These are phyloP conservation scores for Keiferia lycopersicella DNA, from an alignment of 2,888 invertebrate species.

Conservation along the genomic window DNA sequence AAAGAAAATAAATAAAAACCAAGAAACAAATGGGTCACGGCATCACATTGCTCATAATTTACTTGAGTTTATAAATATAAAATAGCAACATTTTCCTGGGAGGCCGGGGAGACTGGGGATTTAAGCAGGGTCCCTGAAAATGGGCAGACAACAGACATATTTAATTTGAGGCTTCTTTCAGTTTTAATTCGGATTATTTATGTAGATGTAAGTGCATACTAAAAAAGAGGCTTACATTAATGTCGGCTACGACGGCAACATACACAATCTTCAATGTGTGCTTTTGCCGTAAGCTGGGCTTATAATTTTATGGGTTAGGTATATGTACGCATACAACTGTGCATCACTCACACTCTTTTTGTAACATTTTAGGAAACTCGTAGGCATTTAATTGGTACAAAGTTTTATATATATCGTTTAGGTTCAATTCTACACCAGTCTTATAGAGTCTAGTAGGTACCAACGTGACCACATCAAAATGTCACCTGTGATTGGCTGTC, in stretches of 20 bases:
- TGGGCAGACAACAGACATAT: conserved; percentile 63
- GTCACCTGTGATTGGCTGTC: too few species aligned
- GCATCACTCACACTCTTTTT: too few species aligned
- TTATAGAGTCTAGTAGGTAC: too few species aligned
- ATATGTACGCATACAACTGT: too few species aligned
- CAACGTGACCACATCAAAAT: too few species aligned
- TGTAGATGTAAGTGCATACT: conserved; percentile 69
- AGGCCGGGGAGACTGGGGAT: conserved; percentile 59
- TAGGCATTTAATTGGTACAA: too few species aligned
- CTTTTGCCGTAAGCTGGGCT: too few species aligned
- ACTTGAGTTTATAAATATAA: conserved; percentile 66
- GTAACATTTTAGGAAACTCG: too few species aligned
- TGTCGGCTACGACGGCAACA: conserved; percentile 44
- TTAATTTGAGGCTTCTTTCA: conserved; percentile 68
- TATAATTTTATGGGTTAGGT: too few species aligned
- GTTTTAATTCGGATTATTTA: conserved; percentile 79
- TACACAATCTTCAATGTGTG: too few species aligned
- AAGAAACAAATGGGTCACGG: conserved; percentile 43
- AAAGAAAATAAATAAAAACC: conserved; percentile 31
- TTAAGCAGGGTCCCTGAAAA: conserved; percentile 77
- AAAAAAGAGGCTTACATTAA: conserved; percentile 65
- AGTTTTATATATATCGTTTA: too few species aligned
- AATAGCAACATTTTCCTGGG: conserved; percentile 67
- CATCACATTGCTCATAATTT: conserved; percentile 70
- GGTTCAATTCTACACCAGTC: too few species aligned